Base-by-base conservation (phyloP, 2,888 invertebrate species). In the Cataglyphis cursor region DNA sequence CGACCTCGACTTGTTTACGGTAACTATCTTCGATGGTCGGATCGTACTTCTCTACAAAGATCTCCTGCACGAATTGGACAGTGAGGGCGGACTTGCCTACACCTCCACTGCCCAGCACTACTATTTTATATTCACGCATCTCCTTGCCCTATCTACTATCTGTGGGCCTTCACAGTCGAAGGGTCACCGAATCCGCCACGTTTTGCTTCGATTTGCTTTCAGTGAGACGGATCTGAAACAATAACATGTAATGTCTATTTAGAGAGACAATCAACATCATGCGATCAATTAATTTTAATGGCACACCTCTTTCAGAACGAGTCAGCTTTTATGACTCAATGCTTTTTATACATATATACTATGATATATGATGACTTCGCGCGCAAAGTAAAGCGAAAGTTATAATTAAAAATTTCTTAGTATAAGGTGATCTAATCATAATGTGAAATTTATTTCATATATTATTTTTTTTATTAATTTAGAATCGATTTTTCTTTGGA, bases 71-170 rank as follows among this genome's bases (percentile, higher is more conserved):
- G 96, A 99, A 99, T 95, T 99, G 99, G 93, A 99, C 99, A 93
- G 99, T 99, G 95, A 99, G 97, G 95, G 99, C 99, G 93, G 99
- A 99, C 96, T 99, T 99, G 94, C 99, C 99, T 94, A 99, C 99
- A 96, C 99, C 99, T 95, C 99, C 99, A 95, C 99, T 99, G 93
- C 99, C 99, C 95, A 99, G 96, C 93, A 99, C 99, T 92, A 99
- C 99, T 96, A 99, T 99, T 97, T 99, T 99, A 96, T 99, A 99
- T 97, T 99, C 99, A 96, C 99, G 98, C 99, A 99, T 99, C 92
- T 94, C 90, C 96, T 92, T 91, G 89, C 91, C 91, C 92, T 93
- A 88, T 87, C 81, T 89, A 85, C 89, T 92, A 89, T 87, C 89
- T 93, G 90, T 92, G 91, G 91, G 88, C 91, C 87, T 89, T 94